These are phyloP conservation scores for Coelinius sp. DNA, from an alignment of 2,888 invertebrate genomes.

Conservation along the genomic window DNA sequence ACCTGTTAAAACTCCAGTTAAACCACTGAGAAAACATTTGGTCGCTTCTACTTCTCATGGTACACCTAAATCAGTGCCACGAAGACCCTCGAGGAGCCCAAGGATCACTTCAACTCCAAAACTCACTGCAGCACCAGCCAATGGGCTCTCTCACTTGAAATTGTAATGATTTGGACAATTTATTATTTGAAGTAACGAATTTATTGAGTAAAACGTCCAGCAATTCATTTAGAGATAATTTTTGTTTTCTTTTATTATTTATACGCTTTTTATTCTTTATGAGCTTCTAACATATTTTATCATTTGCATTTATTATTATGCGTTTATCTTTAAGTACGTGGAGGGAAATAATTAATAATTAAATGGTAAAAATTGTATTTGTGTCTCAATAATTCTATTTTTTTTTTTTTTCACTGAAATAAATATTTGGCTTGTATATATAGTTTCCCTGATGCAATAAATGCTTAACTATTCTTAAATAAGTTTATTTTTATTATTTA, in stretches of 20 bases:
- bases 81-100: slow-evolving; percentile 44
- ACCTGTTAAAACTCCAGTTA: slow-evolving; percentile 57
- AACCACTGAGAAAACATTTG: slow-evolving; percentile 60
- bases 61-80: slow-evolving; percentile 38
- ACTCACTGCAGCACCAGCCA: slow-evolving; percentile 43
- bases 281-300: neutral
- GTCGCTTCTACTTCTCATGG: slow-evolving; percentile 45
- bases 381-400: neutral
- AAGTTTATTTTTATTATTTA: neutral
- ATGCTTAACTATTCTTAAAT: neutral
- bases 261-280: slow-evolving; percentile 6
- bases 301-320: neutral
- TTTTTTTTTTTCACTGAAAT: neutral
- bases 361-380: neutral
- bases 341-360: neutral
- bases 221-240: neutral
- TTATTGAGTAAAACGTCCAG: neutral
- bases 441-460: slow-evolving; percentile 9
- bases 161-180: neutral
- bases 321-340: neutral
- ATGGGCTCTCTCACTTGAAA: neutral
- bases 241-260: neutral
- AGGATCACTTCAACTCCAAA: slow-evolving; percentile 45
- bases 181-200: neutral
- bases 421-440: neutral